These are phyloP conservation scores for Pollimyrus isidori DNA, from an alignment of 2,113 vertebrate genomes.

Conservation along the genomic window DNA sequence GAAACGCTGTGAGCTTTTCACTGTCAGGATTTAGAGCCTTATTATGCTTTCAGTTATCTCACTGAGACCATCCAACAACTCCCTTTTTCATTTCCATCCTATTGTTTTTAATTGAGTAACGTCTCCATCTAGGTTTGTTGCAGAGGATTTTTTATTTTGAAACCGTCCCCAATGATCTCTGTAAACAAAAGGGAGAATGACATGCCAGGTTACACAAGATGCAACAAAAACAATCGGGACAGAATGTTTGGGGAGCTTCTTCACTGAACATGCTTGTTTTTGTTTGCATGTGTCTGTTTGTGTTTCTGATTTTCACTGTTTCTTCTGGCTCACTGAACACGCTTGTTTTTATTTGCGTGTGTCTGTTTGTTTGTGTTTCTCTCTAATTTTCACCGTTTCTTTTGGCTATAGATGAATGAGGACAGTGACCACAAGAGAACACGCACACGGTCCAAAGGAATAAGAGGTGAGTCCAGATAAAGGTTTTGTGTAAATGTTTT, in stretches of 20 bases:
- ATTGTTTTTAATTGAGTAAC: neutral
- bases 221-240: neutral
- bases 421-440: slow-evolving; percentile 84
- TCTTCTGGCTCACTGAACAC: neutral
- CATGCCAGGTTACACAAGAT: neutral
- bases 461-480: slow-evolving; percentile 71
- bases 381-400: neutral
- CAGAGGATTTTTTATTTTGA: neutral
- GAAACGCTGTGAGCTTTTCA: neutral
- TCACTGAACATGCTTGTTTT: neutral
- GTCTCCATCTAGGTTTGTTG: slow-evolving; percentile 10
- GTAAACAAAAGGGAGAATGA: neutral
- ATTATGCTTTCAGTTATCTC: slow-evolving; percentile 22
- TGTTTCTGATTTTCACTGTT: neutral
- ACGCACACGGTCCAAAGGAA: slow-evolving; percentile 84
- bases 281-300: neutral
- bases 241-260: neutral
- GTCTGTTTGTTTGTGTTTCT: neutral
- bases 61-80: slow-evolving; percentile 26
- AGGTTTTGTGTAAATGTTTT: neutral
- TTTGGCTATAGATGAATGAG: slow-evolving; percentile 79
- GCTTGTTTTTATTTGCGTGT: neutral
- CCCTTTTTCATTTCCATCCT: slow-evolving; percentile 8
- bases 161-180: neutral
- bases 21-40: neutral